Conservation (phyloP, 1,140 invertebrate species). For the Sinella curviseta region DNA sequence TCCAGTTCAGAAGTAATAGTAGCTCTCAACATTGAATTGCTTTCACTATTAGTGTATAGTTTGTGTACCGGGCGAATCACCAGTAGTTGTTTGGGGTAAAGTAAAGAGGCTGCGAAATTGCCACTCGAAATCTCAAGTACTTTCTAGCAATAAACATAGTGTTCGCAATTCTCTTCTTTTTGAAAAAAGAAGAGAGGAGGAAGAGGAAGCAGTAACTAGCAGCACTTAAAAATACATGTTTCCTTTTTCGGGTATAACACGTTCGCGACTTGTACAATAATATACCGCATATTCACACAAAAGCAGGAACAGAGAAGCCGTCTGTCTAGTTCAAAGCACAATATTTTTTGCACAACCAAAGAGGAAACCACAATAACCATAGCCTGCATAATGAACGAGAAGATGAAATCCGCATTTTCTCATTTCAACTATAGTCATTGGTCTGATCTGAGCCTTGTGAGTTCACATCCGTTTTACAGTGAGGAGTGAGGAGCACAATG, state of each 20-base stretch:
- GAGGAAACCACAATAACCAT: neutral
- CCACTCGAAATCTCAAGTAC: conserved; percentile 22
- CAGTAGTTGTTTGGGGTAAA: neutral
- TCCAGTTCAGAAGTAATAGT: no score
- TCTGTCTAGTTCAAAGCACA: neutral
- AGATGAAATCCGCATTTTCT: conserved; percentile 4
- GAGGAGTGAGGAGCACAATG: neutral
- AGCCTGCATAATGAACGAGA: neutral
- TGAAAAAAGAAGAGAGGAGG: neutral
- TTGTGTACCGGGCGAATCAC: no score
- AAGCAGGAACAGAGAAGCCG: neutral
- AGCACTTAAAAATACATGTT: neutral
- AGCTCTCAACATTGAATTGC: no score
- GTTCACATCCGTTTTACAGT: neutral
- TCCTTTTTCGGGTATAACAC: neutral
- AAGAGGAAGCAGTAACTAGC: neutral
- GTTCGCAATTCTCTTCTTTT: neutral
- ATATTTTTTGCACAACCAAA: conserved; percentile 10
- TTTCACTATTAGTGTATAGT: no score
- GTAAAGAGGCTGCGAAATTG: conserved; percentile 19
- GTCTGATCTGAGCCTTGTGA: no score
- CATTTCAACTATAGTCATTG: neutral
- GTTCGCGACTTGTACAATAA: no score
- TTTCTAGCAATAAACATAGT: neutral
- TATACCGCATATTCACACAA: neutral